These are phyloP conservation scores for Vesta saturnalis DNA, from an alignment of 2,888 invertebrate genomes.

Conservation along the genomic window DNA sequence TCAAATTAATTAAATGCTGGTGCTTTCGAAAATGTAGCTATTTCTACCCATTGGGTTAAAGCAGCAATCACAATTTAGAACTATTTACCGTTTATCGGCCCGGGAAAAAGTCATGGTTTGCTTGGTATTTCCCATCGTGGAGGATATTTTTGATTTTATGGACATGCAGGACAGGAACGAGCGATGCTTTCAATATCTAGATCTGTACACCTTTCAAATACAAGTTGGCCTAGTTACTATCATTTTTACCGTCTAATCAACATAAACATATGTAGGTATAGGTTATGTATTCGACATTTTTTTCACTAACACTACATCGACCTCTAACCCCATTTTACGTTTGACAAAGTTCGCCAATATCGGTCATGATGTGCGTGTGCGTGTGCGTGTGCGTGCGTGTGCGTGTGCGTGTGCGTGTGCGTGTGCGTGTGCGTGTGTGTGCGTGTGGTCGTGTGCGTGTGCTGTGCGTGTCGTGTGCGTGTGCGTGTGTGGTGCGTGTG, in stretches of 20 bases:
- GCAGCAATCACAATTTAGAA: constrained; percentile 45
- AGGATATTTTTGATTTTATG: neutral
- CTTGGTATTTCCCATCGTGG: neutral
- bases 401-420: no score
- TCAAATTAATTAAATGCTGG: neutral
- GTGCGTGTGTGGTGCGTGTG: no score
- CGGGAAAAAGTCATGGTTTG: constrained; percentile 17
- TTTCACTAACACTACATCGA: no score
- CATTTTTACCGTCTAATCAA: neutral
- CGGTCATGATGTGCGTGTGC: no score
- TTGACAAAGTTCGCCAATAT: no score
- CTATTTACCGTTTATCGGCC: constrained; percentile 36
- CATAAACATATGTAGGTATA: no score
- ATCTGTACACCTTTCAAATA: neutral
- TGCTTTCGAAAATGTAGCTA: constrained; percentile 3
- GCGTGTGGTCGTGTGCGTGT: no score
- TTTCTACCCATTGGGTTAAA: constrained; percentile 41
- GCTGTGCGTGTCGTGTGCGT: no score
- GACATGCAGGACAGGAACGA: neutral
- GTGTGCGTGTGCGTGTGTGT: no score
- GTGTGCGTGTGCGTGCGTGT: no score
- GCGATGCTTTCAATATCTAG: neutral
- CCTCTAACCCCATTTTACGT: no score
- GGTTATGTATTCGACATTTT: no score
- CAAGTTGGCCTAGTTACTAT: neutral